Conservation (phyloP, 2,113 vertebrate genomes). For the Tenrec ecaudatus region DNA sequence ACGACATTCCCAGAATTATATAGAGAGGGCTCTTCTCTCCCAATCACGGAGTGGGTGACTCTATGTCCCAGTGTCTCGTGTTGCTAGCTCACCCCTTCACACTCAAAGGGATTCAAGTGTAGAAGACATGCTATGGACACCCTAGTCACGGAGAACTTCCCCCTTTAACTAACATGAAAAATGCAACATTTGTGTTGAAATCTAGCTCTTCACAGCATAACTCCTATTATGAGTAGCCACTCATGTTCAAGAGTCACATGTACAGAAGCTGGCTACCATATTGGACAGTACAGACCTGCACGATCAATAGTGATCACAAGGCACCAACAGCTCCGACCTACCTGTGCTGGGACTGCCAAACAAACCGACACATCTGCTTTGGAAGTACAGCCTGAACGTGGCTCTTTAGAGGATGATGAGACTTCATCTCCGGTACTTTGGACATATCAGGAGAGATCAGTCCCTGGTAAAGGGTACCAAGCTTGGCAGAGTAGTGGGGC, state of each 20-base stretch:
- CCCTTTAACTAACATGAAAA: neutral
- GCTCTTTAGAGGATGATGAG: too few species aligned
- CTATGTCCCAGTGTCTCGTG: neutral
- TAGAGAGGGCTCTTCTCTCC: neutral
- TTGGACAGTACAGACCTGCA: neutral
- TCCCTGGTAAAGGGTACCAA: too few species aligned
- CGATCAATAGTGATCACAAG: neutral
- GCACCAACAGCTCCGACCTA: neutral
- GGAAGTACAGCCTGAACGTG: too few species aligned
- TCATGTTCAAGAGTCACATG: neutral
- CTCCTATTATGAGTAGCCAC: neutral
- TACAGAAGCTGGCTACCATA: neutral
- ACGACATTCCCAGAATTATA: neutral
- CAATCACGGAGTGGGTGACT: neutral
- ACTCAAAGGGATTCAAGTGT: neutral
- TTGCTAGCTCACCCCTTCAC: neutral
- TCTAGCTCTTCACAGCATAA: neutral
- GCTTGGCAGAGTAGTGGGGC: too few species aligned
- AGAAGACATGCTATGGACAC: neutral
- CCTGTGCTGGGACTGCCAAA: neutral
- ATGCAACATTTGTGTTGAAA: neutral
- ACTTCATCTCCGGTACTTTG: too few species aligned
- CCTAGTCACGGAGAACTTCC: neutral
- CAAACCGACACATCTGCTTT: too few species aligned
- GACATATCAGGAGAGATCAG: too few species aligned